Base-by-base conservation (phyloP, 2,113 vertebrate species). In the Chunga burmeisteri region DNA sequence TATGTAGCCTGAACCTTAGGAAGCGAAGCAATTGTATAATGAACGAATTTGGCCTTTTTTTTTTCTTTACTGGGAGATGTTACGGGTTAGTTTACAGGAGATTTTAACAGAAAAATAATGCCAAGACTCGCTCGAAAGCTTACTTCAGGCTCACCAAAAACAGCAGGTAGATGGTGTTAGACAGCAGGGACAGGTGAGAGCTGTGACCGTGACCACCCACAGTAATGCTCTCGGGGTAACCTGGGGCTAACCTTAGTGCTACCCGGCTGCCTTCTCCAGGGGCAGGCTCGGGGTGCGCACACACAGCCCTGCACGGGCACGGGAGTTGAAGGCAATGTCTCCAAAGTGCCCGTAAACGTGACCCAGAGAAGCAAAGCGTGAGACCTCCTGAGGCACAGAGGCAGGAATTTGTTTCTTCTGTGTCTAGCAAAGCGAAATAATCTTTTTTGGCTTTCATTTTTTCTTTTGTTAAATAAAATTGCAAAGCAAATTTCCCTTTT, bases 391-490 rank as follows among this genome's bases (percentile, higher is more conserved):
- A 80, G 40, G 21, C 21, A 38, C 53, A 44, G 20, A 77, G 85
- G 11, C 40, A 88, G 44, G 47, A 78, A 17, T 36, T 74, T 73
- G 6, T 70, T 82, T 78, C 36, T 67, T 79, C 36, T 71, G 2
- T 84, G 42, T 16, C 49, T 78, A 53, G 8, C 10, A 67, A 91
- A 85, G n/a, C 34, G 90, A 82, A 74, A 50, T 59, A 44, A 20
- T 0, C 0, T 5, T 47, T 44, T 65, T 29, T 14, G 8, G 1
- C 0, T 2, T 32, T 12, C 0, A 49, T 40, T 27, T 67, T 79
- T 56, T 42, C 5, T 53, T 72, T 40, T 36, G 6, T 68, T 44
- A 67, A 59, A 50, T 38, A 70, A 55, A 11, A 50, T 32, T 30
- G 10, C 23, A 84, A 88, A 66, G 34, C 11, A 77, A 66, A 40